A percentile compares a stretch with the other conserved stretches of the same genome.
Conservation (phyloP, 2,113 vertebrate genomes). For the Nothocercus nigrocapillus region DNA sequence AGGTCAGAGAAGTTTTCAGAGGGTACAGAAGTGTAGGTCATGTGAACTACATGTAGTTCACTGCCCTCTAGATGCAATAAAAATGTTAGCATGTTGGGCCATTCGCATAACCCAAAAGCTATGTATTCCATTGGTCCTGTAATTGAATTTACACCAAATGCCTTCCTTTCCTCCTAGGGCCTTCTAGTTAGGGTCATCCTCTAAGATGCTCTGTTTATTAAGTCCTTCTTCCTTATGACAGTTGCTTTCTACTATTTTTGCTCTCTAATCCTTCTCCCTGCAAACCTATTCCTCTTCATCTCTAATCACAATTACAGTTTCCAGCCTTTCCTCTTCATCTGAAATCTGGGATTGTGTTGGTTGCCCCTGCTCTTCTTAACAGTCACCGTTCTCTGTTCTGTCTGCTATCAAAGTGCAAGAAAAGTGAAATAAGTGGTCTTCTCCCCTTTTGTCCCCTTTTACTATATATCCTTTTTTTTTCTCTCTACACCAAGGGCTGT, state of each 20-base stretch:
- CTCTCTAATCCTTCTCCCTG: neutral
- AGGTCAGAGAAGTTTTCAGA: neutral
- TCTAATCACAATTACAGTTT: neutral
- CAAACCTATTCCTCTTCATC: neutral
- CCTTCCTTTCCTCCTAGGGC: neutral
- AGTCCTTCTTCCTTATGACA: neutral
- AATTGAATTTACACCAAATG: neutral
- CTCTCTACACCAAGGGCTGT: neutral
- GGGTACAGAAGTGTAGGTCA: neutral
- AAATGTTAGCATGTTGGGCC: neutral
- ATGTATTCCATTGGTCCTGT: neutral
- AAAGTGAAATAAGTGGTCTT: neutral
- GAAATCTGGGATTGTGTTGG: neutral
- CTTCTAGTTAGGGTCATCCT: neutral
- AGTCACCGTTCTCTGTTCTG: neutral
- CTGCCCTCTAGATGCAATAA: neutral
- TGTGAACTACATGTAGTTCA: neutral
- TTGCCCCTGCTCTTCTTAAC: neutral
- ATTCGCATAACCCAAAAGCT: neutral
- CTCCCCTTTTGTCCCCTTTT: neutral
- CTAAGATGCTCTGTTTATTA: neutral
- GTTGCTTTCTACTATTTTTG: neutral
- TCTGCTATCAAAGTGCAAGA: neutral
- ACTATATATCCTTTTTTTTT: neutral
- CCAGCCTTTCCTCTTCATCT: neutral